Evolutionary conservation across 1,140 invertebrate genomes (phyloP), one percentile per base, ranked within the genome.

Genomic region (Drosophila nasuta): DNA sequence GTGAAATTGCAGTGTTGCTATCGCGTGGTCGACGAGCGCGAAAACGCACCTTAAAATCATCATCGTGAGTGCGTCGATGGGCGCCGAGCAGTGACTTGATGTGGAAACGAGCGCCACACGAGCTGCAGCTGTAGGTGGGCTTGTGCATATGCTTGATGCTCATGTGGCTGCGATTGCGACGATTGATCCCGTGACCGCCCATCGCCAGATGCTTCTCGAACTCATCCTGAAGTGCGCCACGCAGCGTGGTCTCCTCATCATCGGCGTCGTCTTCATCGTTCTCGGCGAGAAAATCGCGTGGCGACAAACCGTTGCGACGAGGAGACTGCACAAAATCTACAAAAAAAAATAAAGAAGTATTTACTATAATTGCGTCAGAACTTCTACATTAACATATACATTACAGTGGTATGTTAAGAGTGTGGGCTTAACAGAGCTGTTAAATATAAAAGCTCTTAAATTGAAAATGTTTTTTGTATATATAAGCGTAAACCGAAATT

Each of bases 21-120:
- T 62, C 68, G 0, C 65, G 52, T 0, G 25, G 10, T 0, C 51
- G 46, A 0, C 76, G 68, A 0, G 10, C 30, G 1, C 69, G 63
- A 25, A 75, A 89, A 3, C 85, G 83, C 48, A 67, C 48, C 62
- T 81, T 63, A n/a, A 88, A 88, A 25, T 89, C 81, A 0, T 85
- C 43, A n/a, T 81, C 81, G 15, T 88, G 85, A 33, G 77, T 88
- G 57, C 56, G 77, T 5, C 86, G 86, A 28, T 88, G 85, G 5
- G 85, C 85, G 0, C 70, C 77, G 13, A 88, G 54, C 33, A 88
- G 54, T 1, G 85, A 85, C 1, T 75, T 88, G 5, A 88, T 88
- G 5, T 75, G 75, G n/a, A 89, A 88, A 5, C 45, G 67, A 25
- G 75, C 78, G 0, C 81, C 85, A 15, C 85, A 88, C 1, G 77